Conservation (phyloP, 2,888 invertebrate genomes). For the Ligdia adustata region DNA sequence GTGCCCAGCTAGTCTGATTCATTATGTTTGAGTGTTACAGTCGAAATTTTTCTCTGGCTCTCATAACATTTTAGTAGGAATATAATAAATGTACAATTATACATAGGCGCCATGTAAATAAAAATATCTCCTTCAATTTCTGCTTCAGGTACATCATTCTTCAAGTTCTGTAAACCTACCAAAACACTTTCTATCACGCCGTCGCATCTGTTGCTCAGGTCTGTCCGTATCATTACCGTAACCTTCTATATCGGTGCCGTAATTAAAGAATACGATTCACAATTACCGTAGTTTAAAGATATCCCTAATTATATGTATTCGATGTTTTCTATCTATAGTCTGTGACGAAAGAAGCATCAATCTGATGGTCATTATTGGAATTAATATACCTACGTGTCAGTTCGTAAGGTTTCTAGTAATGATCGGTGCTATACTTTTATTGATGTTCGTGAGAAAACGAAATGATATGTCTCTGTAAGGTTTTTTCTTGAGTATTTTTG, state of each 20-base stretch:
- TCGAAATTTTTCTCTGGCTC: too few species aligned
- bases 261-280: conserved; percentile 79
- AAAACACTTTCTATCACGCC: too few species aligned
- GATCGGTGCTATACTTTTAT: conserved; percentile 74
- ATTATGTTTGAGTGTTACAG: too few species aligned
- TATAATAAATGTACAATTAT: too few species aligned
- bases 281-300: conserved; percentile 82
- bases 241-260: conserved; percentile 72
- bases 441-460: conserved; percentile 75
- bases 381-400: conserved; percentile 83
- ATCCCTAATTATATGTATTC: conserved; percentile 81
- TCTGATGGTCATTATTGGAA: conserved; percentile 78
- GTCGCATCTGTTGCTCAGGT: conserved; percentile 22
- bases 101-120: too few species aligned
- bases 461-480: conserved; percentile 74
- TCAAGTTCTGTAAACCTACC: too few species aligned
- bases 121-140: too few species aligned
- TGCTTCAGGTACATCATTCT: too few species aligned
- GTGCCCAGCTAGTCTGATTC: too few species aligned
- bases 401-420: conserved; percentile 77
- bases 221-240: conserved; percentile 30
- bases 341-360: conserved; percentile 80
- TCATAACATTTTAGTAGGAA: too few species aligned
- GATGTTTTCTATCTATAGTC: conserved; percentile 74
- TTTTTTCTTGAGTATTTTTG: conserved; percentile 59